Evolutionary conservation across 1,140 invertebrate species (phyloP).

Genomic region (Drosophila truncata): DNA sequence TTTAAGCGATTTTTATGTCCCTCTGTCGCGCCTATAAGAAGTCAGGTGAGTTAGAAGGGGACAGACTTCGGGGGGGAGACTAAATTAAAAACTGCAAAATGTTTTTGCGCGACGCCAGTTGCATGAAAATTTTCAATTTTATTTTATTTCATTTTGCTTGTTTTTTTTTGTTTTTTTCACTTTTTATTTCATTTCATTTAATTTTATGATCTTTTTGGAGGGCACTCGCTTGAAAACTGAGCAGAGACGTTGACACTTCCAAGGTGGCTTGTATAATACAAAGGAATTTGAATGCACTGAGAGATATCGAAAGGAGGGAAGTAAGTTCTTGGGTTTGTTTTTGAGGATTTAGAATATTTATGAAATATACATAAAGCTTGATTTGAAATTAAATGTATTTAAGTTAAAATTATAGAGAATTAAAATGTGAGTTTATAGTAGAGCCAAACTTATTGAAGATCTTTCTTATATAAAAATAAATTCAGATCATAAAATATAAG

Average conservation of each 20-base stretch:
- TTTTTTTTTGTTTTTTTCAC: constrained; percentile 1
- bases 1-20: constrained; percentile 63
- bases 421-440: not conserved
- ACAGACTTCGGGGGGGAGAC: not conserved
- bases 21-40: constrained; percentile 54
- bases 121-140: constrained; percentile 69
- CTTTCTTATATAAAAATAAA: too few species aligned
- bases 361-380: not conserved
- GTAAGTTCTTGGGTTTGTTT: not conserved
- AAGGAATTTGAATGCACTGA: constrained; percentile 20
- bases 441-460: not conserved
- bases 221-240: constrained; percentile 41
- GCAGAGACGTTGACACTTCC: constrained; percentile 48
- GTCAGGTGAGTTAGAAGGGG: constrained; percentile 41
- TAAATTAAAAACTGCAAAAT: constrained; percentile 62
- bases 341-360: not conserved
- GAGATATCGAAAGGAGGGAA: not conserved
- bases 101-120: constrained; percentile 61
- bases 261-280: constrained; percentile 48
- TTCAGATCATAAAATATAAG: too few species aligned
- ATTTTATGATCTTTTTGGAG: constrained; percentile 59
- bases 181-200: constrained; percentile 36
- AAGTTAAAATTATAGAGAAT: not conserved
- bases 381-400: not conserved
- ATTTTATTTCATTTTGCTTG: constrained; percentile 16